Conservation (phyloP, 2,797 vertebrate genomes). For the Crocidura indochinensis region DNA sequence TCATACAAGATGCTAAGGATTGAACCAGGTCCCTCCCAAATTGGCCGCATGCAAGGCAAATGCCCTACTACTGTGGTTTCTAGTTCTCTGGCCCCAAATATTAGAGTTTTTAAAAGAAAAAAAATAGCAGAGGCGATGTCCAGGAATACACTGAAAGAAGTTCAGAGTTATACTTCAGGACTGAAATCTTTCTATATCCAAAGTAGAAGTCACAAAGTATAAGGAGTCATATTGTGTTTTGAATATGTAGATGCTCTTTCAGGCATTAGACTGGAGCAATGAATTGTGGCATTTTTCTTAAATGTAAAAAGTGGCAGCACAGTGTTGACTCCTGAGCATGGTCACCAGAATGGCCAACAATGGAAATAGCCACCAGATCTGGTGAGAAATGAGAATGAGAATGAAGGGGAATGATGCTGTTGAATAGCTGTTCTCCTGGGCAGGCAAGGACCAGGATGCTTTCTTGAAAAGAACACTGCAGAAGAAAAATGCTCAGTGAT, state of each 20-base stretch:
- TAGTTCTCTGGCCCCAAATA: no score
- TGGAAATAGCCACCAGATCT: accelerated
- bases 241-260: not conserved
- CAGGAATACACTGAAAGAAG: not conserved
- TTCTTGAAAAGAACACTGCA: not conserved
- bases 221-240: not conserved
- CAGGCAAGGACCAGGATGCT: not conserved
- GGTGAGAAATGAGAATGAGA: not conserved
- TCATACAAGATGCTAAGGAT: no score
- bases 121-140: no score
- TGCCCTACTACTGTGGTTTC: no score
- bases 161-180: not conserved
- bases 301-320: not conserved
- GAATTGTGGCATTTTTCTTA: not conserved
- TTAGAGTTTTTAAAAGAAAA: no score
- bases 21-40: no score
- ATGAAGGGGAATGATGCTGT: no score
- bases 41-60: no score
- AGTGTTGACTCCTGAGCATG: not conserved
- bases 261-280: not conserved
- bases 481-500: not conserved
- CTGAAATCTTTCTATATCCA: not conserved
- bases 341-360: not conserved
- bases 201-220: not conserved
- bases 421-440: not conserved